These are phyloP conservation scores for Pluvialis apricaria DNA, from an alignment of 2,113 vertebrate species.

Conservation along the genomic window DNA sequence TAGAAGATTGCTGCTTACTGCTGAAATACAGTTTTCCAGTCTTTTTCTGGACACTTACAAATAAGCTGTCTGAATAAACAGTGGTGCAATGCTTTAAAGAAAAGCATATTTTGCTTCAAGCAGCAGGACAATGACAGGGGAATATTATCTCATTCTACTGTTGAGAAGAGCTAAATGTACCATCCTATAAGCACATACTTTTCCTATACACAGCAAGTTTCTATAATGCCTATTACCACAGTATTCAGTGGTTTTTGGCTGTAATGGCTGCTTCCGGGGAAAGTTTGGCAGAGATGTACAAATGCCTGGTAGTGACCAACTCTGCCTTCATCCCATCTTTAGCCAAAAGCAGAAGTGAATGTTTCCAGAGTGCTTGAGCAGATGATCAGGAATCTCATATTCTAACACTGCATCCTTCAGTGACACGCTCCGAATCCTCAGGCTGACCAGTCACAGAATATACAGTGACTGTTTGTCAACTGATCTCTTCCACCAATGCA, in stretches of 20 bases:
- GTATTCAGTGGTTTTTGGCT: neutral
- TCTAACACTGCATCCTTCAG: neutral
- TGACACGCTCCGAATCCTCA: neutral
- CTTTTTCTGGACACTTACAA: neutral
- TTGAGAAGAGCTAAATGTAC: neutral
- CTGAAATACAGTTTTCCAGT: neutral
- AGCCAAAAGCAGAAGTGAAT: neutral
- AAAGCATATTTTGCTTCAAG: neutral
- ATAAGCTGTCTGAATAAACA: neutral
- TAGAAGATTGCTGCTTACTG: neutral
- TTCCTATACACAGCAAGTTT: neutral
- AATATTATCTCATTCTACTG: neutral
- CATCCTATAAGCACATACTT: neutral
- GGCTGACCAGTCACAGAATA: neutral
- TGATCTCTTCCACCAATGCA: neutral
- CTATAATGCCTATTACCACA: neutral
- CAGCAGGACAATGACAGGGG: neutral
- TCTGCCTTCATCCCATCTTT: neutral
- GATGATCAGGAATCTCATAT: neutral
- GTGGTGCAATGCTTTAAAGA: neutral
- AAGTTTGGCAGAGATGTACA: neutral
- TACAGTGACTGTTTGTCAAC: rapidly evolving
- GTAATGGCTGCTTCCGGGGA: neutral
- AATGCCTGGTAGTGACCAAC: neutral
- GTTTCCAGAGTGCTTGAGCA: neutral